phyloP scores from a whole-genome alignment of 1,140 invertebrate genomes.

The Bathynomus jamesi region DNA sequence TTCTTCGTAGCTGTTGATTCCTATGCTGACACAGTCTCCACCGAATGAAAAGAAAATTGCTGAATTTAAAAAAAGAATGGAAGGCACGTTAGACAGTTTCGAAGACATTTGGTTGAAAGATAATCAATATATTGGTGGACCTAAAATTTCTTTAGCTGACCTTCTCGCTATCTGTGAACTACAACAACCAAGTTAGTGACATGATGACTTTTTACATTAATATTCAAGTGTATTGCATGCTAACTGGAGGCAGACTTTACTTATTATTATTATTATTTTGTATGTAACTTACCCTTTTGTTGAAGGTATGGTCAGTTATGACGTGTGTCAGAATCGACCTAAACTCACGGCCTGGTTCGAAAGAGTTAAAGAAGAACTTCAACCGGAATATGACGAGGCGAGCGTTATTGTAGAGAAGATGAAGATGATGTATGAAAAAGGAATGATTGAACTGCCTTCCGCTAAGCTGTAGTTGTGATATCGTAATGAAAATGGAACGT shows the following conservation, averaged over 20 bases:
- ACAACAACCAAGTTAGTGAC: slow-evolving; percentile 66
- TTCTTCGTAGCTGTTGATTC: slow-evolving; percentile 36
- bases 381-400: slow-evolving; percentile 9
- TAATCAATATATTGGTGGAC: slow-evolving; percentile 55
- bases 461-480: neutral
- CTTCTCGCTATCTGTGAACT: slow-evolving; percentile 70
- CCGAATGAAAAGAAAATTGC: slow-evolving; percentile 37
- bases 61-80: slow-evolving; percentile 37
- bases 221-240: no score
- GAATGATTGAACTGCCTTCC: neutral
- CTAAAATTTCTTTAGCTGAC: slow-evolving; percentile 64
- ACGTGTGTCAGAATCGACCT: slow-evolving; percentile 3
- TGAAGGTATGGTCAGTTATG: slow-evolving; percentile 9
- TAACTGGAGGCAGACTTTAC: no score
- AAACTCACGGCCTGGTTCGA: slow-evolving; percentile 3
- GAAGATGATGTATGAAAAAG: neutral
- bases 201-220: no score
- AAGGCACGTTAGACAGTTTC: slow-evolving; percentile 40
- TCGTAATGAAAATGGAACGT: no score
- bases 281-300: no score
- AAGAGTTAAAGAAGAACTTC: neutral
- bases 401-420: neutral
- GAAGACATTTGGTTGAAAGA: slow-evolving; percentile 47
- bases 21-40: slow-evolving; percentile 35
- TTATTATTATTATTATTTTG: no score